Evolutionary conservation across 1,140 invertebrate genomes (phyloP).

Genomic region (Capitella teleta): DNA sequence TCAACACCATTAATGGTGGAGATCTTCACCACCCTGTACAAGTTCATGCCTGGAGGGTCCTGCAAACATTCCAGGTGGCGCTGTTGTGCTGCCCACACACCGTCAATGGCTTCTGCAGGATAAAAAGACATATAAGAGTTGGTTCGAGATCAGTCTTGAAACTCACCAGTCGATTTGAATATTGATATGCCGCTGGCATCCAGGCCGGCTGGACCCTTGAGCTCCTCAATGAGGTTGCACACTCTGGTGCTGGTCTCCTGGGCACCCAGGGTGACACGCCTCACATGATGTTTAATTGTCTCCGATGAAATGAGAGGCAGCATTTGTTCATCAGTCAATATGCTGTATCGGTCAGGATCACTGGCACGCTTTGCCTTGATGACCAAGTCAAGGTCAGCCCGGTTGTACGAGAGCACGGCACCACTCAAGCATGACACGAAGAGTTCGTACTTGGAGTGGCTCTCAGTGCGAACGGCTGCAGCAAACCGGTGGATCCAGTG

Average conservation of each 20-base stretch:
- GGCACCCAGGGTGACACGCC: not conserved
- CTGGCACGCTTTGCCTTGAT: not conserved
- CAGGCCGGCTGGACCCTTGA: not conserved
- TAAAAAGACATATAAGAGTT: too few relatives aligned
- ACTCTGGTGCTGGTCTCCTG: not conserved
- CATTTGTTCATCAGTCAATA: not conserved
- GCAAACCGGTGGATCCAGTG: slow-evolving; percentile 2
- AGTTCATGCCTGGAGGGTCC: not conserved
- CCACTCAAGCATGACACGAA: not conserved
- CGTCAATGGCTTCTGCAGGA: not conserved
- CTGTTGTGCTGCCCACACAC: not conserved
- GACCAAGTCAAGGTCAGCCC: not conserved
- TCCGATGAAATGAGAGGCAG: not conserved
- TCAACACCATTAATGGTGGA: not conserved
- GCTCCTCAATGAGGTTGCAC: not conserved
- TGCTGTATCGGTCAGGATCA: not conserved
- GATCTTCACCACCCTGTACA: not conserved
- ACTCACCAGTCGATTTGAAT: too few relatives aligned
- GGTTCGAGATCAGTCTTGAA: too few relatives aligned
- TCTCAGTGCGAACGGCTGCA: not conserved
- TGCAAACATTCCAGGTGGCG: not conserved
- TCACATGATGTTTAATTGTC: not conserved
- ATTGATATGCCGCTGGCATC: not conserved
- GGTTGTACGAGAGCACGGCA: not conserved
- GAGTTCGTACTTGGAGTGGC: not conserved